phyloP scores from a whole-genome alignment of 2,888 invertebrate species.

The Pandemis heparana region DNA sequence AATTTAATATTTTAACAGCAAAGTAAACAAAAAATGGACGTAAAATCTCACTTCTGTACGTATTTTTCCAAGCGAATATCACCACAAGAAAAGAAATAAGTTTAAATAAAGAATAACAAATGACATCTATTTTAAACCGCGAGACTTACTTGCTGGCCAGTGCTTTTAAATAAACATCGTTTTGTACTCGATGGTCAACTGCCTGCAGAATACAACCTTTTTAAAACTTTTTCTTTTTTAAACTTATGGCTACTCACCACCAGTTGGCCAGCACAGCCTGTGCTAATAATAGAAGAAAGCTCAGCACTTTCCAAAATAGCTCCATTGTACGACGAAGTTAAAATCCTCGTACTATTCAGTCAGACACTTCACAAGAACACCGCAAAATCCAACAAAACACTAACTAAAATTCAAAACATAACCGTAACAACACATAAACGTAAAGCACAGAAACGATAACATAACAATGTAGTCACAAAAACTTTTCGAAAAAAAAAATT shows the following conservation, averaged over 20 bases:
- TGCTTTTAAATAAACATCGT: conserved; percentile 28
- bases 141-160: conserved; percentile 17
- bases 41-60: background rate
- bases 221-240: conserved; percentile 19
- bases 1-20: background rate
- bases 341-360: conserved; percentile 51
- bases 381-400: conserved; percentile 50
- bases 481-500: conserved; percentile 55
- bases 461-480: conserved; percentile 71
- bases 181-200: conserved; percentile 32
- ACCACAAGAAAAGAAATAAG: conserved; percentile 6
- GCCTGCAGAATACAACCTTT: conserved; percentile 17
- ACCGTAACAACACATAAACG: conserved; percentile 65
- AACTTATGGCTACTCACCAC: conserved; percentile 70
- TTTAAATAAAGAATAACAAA: conserved; percentile 13
- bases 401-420: conserved; percentile 56
- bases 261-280: conserved; percentile 76
- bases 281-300: conserved; percentile 67
- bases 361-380: conserved; percentile 53
- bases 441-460: conserved; percentile 65
- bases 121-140: conserved; percentile 21
- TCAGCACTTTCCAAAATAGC: conserved; percentile 77
- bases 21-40: background rate
- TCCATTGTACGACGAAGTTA: conserved; percentile 64
- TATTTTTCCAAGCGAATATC: conserved; percentile 1